phyloP scores from a whole-genome alignment of 2,888 invertebrate species.

The Piscicola geometra region DNA sequence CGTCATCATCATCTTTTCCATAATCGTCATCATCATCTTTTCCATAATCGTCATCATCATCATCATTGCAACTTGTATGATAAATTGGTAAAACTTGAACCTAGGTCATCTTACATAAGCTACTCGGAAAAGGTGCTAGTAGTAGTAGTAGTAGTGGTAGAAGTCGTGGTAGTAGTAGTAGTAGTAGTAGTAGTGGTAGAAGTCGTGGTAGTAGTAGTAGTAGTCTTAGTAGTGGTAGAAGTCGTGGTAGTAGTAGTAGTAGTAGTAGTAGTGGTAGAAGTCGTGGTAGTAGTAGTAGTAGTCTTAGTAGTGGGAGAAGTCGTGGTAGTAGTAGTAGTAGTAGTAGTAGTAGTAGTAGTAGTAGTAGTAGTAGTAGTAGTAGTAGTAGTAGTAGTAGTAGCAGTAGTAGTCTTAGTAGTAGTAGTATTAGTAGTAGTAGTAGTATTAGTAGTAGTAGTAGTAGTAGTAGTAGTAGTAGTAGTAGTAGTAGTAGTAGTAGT shows the following conservation, averaged over 20 bases:
- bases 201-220: conserved; percentile 33
- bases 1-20: conserved; percentile 16
- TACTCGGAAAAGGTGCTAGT: not conserved
- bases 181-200: conserved; percentile 34
- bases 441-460: conserved; percentile 33
- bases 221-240: conserved; percentile 33
- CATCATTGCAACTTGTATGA: not conserved
- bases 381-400: conserved; percentile 34
- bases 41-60: not conserved
- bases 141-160: not conserved
- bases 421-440: conserved; percentile 34
- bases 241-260: conserved; percentile 33
- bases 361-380: conserved; percentile 34
- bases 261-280: conserved; percentile 34
- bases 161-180: conserved; percentile 30
- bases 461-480: conserved; percentile 35
- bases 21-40: conserved; percentile 10
- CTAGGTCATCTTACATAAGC: too few relatives aligned
- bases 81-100: too few relatives aligned
- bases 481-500: conserved; percentile 34
- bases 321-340: conserved; percentile 33
- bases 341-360: conserved; percentile 35
- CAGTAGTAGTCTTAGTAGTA: conserved; percentile 33
- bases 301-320: conserved; percentile 33
- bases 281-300: conserved; percentile 34